Base-by-base conservation (phyloP, 2,888 invertebrate genomes). In the Venustoraphidia nigricollis region DNA sequence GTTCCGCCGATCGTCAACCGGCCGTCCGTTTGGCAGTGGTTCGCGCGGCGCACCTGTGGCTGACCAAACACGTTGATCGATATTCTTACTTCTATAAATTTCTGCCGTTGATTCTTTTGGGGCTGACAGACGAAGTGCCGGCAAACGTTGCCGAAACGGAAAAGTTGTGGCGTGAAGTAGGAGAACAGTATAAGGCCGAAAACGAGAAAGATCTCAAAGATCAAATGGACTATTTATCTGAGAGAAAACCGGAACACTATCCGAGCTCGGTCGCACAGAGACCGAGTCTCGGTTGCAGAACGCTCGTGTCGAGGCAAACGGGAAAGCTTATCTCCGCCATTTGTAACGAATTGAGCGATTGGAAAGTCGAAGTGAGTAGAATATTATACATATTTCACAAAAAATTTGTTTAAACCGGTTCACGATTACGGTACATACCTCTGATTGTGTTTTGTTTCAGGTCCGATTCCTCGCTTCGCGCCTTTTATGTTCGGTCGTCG, bases 41-140 rank as follows among this genome's bases (percentile, higher is more conserved):
- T 0, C 67, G 77, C 57, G 81, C 87, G 56, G 82, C 88, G 1
- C 85, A 87, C 3, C 69, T 73, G 41, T 87, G 91, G 87, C 70
- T 92, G 62, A 62, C 86, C 34, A 75, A 78, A 47, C 76, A 92
- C 49, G 73, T 73, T 46, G 93, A 95, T 63, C 71, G 94, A 55
- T 95, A 95, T 62, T 93, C 93, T 0, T 92, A 81, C 67, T 92
- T 89, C 71, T 81, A 84, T 62, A 81, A 83, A 55, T 75, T 94
- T 57, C 71, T 95, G 54, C 94, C 95, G 0, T 66, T 94, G 10
- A 67, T 93, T 4, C 66, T 95, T 36, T 89, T 91, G 41, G 83
- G 91, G 80, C 67, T 92, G 3, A 83, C 83, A 56, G 95, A 95
- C 63, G 84, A 85, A 50, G 78, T 86, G 51, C 74, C 74, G 2